Evolutionary conservation across 1,140 invertebrate genomes (phyloP).

Genomic region (Drosophila asahinai): DNA sequence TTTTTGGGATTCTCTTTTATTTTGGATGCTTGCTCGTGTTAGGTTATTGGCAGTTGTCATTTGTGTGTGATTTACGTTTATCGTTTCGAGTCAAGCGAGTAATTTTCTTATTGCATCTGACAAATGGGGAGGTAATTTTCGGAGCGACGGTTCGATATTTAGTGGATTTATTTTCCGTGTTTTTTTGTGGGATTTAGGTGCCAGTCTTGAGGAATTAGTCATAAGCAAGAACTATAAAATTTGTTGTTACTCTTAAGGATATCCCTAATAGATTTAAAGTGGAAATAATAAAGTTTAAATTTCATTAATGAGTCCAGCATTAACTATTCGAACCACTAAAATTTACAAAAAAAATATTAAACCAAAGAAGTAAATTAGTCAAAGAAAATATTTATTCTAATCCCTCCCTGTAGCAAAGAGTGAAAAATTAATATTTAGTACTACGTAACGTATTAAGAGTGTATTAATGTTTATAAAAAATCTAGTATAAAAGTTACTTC

Average conservation of each 20-base stretch:
- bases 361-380: not conserved
- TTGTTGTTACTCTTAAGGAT: not conserved
- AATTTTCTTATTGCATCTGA: conserved; percentile 58
- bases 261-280: too few relatives aligned
- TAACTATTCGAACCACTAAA: too few relatives aligned
- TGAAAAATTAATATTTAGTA: too few relatives aligned
- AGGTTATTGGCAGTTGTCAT: conserved; percentile 78
- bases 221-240: too few relatives aligned
- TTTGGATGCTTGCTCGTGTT: conserved; percentile 49
- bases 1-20: conserved; percentile 39
- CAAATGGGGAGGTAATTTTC: conserved; percentile 19
- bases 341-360: too few relatives aligned
- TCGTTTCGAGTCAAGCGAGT: conserved; percentile 65
- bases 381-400: not conserved
- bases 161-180: not conserved
- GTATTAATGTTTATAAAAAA: too few relatives aligned
- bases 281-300: too few relatives aligned
- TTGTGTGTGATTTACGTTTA: conserved; percentile 80
- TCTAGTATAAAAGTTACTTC: not conserved
- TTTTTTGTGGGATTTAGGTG: not conserved
- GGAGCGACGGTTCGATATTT: not conserved
- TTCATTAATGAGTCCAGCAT: too few relatives aligned
- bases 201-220: not conserved
- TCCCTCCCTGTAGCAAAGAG: too few relatives aligned
- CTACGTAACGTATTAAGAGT: too few relatives aligned